phyloP scores from a whole-genome alignment of 2,797 vertebrate genomes.

The Neopelma chrysocephalum region DNA sequence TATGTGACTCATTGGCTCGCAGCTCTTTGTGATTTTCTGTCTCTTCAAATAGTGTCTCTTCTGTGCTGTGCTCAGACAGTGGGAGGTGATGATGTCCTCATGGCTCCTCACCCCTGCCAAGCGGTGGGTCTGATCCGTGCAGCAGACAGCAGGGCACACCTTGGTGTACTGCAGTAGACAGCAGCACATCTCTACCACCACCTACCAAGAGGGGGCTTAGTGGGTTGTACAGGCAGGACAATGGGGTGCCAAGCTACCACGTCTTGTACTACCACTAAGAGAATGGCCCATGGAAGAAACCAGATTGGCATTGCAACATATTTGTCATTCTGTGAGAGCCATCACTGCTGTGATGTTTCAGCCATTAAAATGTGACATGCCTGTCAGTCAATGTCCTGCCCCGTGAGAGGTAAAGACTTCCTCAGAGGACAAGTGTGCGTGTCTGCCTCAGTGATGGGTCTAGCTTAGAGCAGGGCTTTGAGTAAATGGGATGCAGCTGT shows the following conservation, averaged over 20 bases:
- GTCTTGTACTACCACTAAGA: not conserved
- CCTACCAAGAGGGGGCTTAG: not conserved
- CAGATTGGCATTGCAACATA: not conserved
- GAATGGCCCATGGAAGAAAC: not conserved
- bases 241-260: not conserved
- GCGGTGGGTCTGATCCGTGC: not conserved
- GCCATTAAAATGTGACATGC: not conserved
- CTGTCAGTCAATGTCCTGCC: not conserved
- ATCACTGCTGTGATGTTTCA: not conserved
- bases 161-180: not conserved
- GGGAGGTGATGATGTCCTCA: not conserved
- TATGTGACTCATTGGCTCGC: not conserved
- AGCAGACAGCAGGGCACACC: rapidly evolving
- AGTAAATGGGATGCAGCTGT: not conserved
- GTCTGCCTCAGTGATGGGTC: not conserved
- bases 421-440: not conserved
- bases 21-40: not conserved
- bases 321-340: not conserved
- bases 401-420: not conserved
- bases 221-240: not conserved
- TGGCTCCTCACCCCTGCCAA: not conserved
- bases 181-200: not conserved
- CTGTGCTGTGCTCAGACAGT: conserved; percentile 1
- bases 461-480: not conserved
- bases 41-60: not conserved